Conservation (phyloP, 2,113 vertebrate species). For the Podarcis cretensis region DNA sequence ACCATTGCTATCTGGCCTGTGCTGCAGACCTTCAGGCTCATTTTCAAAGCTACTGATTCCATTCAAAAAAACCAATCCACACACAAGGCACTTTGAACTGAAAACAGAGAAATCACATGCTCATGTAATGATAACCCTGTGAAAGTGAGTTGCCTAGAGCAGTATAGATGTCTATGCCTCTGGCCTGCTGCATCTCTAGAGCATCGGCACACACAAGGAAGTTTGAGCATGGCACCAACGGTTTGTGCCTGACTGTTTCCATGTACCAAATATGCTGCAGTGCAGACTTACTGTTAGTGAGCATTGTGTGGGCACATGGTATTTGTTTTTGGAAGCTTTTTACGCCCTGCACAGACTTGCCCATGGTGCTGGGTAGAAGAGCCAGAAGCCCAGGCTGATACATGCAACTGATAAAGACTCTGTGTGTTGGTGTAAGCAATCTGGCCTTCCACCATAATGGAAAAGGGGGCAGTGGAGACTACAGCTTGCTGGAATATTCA, state of each 20-base stretch:
- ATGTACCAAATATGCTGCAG: not conserved
- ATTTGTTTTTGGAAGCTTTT: not conserved
- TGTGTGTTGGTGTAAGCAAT: not conserved
- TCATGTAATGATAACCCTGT: slow-evolving; percentile 26
- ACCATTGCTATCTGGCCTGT: slow-evolving; percentile 63
- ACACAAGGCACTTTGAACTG: slow-evolving; percentile 28
- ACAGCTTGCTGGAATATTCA: too few species aligned
- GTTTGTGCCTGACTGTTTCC: slow-evolving; percentile 63
- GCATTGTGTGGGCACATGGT: not conserved
- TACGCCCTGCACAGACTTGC: slow-evolving; percentile 30
- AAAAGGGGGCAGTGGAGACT: too few species aligned
- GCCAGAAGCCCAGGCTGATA: slow-evolving; percentile 16
- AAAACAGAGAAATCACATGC: slow-evolving; percentile 40
- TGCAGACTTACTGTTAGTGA: slow-evolving; percentile 10
- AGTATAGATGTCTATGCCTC: slow-evolving; percentile 41
- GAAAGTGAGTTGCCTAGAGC: slow-evolving; percentile 40
- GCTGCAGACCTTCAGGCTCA: slow-evolving; percentile 56
- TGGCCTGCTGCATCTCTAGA: slow-evolving; percentile 36
- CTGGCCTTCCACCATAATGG: not conserved
- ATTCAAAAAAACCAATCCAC: slow-evolving; percentile 1
- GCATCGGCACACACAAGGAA: not conserved
- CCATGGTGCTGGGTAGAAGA: slow-evolving; percentile 35
- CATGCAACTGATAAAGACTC: slow-evolving; percentile 48
- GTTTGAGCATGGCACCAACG: slow-evolving; percentile 38
- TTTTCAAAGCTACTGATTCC: slow-evolving; percentile 51